A percentile compares a stretch with the other conserved stretches of the same genome.
Conservation (phyloP, 2,113 vertebrate species). For the Urocynchramus pylzowi region DNA sequence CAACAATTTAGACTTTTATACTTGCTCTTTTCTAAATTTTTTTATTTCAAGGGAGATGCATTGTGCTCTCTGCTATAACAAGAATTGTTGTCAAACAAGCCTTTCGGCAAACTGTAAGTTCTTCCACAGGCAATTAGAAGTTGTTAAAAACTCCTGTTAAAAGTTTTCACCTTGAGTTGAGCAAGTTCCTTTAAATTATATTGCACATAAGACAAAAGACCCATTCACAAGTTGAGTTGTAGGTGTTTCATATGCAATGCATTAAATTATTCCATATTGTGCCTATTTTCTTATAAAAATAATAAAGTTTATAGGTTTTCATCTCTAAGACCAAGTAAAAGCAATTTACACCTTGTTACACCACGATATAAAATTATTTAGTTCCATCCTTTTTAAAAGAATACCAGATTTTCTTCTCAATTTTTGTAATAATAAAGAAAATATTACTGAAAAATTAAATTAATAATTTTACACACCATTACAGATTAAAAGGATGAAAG, state of each 20-base stretch:
- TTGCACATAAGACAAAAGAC: background rate
- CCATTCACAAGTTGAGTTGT: fast-evolving
- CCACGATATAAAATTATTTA: background rate
- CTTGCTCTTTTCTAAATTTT: background rate
- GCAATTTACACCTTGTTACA: background rate
- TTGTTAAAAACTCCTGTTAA: background rate
- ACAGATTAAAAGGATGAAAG: background rate
- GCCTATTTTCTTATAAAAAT: background rate
- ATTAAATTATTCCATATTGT: background rate
- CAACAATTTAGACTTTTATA: background rate
- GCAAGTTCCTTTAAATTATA: background rate
- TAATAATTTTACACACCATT: conserved; percentile 25
- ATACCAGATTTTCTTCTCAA: background rate
- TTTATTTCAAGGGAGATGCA: background rate
- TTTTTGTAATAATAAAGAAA: background rate
- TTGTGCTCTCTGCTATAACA: background rate
- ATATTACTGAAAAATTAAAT: background rate
- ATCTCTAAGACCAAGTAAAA: background rate
- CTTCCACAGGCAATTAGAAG: background rate
- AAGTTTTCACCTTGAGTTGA: background rate
- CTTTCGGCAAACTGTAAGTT: background rate
- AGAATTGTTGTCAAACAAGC: background rate
- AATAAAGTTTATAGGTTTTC: background rate
- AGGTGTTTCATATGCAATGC: background rate
- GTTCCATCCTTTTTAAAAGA: background rate